These are phyloP conservation scores for Chiridota heheva DNA, from an alignment of 35 echinoderm and acorn worm genomes.

Conservation along the genomic window DNA sequence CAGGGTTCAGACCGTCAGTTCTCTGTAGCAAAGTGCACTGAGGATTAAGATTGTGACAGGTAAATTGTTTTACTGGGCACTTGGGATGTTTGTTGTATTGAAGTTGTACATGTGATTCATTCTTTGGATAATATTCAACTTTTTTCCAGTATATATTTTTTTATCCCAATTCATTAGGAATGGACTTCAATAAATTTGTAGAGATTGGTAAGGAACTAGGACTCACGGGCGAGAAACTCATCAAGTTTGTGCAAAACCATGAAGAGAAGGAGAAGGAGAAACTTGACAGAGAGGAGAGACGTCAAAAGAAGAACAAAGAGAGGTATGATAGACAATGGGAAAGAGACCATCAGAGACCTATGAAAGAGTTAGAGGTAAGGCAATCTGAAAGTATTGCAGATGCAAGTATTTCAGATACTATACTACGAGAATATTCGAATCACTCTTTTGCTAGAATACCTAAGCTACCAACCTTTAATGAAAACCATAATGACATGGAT, in stretches of 20 bases:
- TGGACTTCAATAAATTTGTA: no score
- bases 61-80: no score
- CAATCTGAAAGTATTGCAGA: neutral
- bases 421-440: neutral
- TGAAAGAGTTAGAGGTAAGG: neutral
- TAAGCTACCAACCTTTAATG: slow-evolving; percentile 27
- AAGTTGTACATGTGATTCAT: no score
- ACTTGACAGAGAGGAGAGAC: no score
- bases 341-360: neutral
- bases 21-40: no score
- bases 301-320: no score
- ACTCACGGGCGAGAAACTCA: neutral
- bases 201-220: neutral
- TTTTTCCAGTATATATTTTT: no score
- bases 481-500: slow-evolving; percentile 38
- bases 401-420: neutral
- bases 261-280: neutral
- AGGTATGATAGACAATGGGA: neutral
- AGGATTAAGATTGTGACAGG: no score
- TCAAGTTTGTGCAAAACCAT: neutral
- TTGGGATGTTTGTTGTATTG: no score
- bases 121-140: no score
- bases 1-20: no score
- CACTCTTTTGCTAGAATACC: neutral
- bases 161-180: no score